Evolutionary conservation across 2,888 invertebrate species (phyloP).

Genomic region (Thymelicus acteon): DNA sequence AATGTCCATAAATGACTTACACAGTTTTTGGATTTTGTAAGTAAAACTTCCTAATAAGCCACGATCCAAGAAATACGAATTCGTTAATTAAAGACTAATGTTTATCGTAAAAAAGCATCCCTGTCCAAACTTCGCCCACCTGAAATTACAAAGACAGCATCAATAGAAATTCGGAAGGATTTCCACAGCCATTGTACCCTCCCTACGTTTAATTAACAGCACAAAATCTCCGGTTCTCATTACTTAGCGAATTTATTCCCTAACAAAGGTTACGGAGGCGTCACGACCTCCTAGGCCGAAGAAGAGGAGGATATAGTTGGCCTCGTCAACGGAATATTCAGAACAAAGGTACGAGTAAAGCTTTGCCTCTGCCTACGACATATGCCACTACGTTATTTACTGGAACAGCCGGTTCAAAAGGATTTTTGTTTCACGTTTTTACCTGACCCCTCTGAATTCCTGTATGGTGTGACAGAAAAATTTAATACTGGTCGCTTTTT

Average conservation of each 20-base stretch:
- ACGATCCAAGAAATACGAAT: slow-evolving; percentile 20
- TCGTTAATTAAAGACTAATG: slow-evolving; percentile 31
- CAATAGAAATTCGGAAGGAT: slow-evolving; percentile 32
- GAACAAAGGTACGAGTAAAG: slow-evolving; percentile 43
- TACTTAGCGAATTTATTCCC: slow-evolving; percentile 49
- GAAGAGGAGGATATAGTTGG: slow-evolving; percentile 30
- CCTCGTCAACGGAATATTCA: slow-evolving; percentile 48
- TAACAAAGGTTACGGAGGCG: slow-evolving; percentile 46
- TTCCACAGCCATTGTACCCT: slow-evolving; percentile 17
- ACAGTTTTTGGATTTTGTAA: too few relatives aligned
- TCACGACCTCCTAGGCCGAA: slow-evolving; percentile 36
- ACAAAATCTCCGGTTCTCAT: slow-evolving; percentile 45
- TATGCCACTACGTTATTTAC: not conserved
- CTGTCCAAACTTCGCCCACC: slow-evolving; percentile 17
- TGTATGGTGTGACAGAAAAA: too few relatives aligned
- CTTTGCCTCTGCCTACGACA: slow-evolving; percentile 3
- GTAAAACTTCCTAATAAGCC: too few relatives aligned
- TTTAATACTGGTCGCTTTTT: too few relatives aligned
- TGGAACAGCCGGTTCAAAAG: not conserved
- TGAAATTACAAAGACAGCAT: slow-evolving; percentile 29
- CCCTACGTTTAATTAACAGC: slow-evolving; percentile 42
- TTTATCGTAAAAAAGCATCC: slow-evolving; percentile 27
- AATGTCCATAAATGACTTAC: too few relatives aligned
- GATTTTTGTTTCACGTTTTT: too few relatives aligned
- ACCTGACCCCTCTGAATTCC: too few relatives aligned